These are phyloP conservation scores for Pemphigus obesinymphae DNA, from an alignment of 1,140 invertebrate genomes.

Conservation along the genomic window DNA sequence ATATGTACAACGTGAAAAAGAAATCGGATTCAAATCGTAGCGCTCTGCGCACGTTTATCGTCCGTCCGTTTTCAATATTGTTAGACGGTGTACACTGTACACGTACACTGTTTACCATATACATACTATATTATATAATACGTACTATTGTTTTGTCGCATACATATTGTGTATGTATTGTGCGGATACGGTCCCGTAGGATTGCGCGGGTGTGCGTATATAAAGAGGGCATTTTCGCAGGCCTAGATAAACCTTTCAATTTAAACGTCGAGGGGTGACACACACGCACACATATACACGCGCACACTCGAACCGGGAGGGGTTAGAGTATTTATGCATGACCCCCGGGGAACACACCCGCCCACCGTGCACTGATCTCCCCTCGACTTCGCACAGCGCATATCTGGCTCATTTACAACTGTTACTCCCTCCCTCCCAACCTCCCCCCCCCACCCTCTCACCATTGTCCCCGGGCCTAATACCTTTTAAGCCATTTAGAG, in stretches of 20 bases:
- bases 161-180: neutral
- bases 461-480: slow-evolving; percentile 37
- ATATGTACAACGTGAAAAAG: no score
- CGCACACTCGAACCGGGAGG: neutral
- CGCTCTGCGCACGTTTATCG: no score
- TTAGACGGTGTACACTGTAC: no score
- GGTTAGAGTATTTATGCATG: neutral
- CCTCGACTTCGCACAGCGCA: neutral
- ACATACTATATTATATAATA: neutral
- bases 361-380: neutral
- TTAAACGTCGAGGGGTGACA: slow-evolving; percentile 14
- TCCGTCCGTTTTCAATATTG: no score
- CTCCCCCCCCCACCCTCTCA: no score
- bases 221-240: neutral
- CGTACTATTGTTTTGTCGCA: neutral
- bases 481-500: slow-evolving; percentile 41
- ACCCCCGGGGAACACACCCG: slow-evolving; percentile 6
- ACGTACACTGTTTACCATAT: no score
- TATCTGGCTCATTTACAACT: slow-evolving; percentile 41
- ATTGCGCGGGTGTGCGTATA: neutral
- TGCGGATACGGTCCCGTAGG: neutral
- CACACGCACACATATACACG: neutral
- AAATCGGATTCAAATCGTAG: no score
- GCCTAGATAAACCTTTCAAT: slow-evolving; percentile 22
- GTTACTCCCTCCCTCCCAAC: no score